Evolutionary conservation across 2,113 vertebrate species (phyloP).

Genomic region (Hydrochoerus hydrochaeris): DNA sequence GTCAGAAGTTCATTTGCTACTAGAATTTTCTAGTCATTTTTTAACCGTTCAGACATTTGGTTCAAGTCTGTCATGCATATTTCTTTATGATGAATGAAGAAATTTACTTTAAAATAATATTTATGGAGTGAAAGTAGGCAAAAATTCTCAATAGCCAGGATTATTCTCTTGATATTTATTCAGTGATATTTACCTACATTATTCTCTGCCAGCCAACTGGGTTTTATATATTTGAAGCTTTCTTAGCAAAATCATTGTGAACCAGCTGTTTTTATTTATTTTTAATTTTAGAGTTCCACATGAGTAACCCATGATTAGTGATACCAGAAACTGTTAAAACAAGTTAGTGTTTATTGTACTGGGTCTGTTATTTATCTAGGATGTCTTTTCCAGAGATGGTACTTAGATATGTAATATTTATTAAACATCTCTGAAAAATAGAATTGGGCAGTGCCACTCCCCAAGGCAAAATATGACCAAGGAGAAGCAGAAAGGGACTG

Average conservation of each 20-base stretch:
- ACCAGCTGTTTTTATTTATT: conserved; percentile 79
- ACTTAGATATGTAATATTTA: conserved; percentile 10
- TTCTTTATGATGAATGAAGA: conserved; percentile 55
- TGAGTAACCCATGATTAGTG: conserved; percentile 38
- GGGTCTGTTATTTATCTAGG: conserved; percentile 37
- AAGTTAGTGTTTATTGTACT: conserved; percentile 44
- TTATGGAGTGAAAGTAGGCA: conserved; percentile 17
- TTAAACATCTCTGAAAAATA: conserved; percentile 11
- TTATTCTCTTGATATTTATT: conserved; percentile 66
- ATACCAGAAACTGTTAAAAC: conserved; percentile 66
- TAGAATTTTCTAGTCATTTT: conserved; percentile 49
- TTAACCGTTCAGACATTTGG: conserved; percentile 51
- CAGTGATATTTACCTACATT: conserved; percentile 66
- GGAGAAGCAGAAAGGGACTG: not conserved
- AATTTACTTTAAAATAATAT: conserved; percentile 45
- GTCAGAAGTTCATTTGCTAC: conserved; percentile 37
- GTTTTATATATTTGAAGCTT: conserved; percentile 64
- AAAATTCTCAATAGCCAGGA: conserved; percentile 48
- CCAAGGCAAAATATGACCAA: conserved; percentile 36
- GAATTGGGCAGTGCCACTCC: not conserved
- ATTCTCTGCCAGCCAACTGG: conserved; percentile 20
- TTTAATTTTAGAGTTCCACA: conserved; percentile 60
- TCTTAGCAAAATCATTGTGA: conserved; percentile 62
- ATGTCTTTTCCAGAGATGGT: conserved; percentile 47
- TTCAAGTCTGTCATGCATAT: conserved; percentile 32